Percentiles rank a stretch among this genome's conserved stretches.
Evolutionary conservation across 1,140 invertebrate species (phyloP).

Genomic region (Drosophila nigrodunni): DNA sequence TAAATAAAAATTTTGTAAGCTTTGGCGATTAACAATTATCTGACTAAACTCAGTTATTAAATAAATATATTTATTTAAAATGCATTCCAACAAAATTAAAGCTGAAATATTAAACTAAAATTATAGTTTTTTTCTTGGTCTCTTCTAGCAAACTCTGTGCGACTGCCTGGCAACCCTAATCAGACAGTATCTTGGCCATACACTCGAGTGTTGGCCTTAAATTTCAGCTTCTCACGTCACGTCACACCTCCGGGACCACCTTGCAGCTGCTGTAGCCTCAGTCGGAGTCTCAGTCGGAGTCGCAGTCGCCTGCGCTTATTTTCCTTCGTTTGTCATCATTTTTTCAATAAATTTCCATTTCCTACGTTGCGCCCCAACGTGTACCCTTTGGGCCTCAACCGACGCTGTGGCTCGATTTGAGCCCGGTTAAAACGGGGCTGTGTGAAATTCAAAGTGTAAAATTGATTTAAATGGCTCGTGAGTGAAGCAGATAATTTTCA

Average conservation of each 20-base stretch:
- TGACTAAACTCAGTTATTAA: no score
- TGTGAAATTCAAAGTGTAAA: constrained; percentile 84
- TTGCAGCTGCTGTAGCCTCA: constrained; percentile 57
- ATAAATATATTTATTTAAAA: no score
- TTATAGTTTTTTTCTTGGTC: no score
- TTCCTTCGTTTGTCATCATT: constrained; percentile 84
- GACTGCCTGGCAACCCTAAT: constrained; percentile 65
- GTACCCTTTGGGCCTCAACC: constrained; percentile 52
- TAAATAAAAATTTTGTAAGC: no score
- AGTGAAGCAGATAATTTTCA: constrained; percentile 85
- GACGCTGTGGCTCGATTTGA: neutral
- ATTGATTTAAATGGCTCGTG: constrained; percentile 85
- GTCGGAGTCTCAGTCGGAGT: neutral
- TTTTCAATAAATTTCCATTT: constrained; percentile 84
- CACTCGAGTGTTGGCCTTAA: constrained; percentile 64
- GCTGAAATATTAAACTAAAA: no score
- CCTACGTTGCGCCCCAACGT: constrained; percentile 11
- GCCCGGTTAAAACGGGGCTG: neutral
- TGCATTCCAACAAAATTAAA: no score
- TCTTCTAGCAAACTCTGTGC: neutral
- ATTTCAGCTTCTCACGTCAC: constrained; percentile 79
- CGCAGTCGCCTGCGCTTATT: constrained; percentile 64
- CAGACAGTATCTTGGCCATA: constrained; percentile 59
- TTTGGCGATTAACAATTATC: no score
- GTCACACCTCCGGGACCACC: constrained; percentile 79